A percentile compares a stretch with the other conserved stretches of the same genome.
These are phyloP conservation scores for Syngnathoides biaculeatus DNA, from an alignment of 2,113 vertebrate species.

Conservation along the genomic window DNA sequence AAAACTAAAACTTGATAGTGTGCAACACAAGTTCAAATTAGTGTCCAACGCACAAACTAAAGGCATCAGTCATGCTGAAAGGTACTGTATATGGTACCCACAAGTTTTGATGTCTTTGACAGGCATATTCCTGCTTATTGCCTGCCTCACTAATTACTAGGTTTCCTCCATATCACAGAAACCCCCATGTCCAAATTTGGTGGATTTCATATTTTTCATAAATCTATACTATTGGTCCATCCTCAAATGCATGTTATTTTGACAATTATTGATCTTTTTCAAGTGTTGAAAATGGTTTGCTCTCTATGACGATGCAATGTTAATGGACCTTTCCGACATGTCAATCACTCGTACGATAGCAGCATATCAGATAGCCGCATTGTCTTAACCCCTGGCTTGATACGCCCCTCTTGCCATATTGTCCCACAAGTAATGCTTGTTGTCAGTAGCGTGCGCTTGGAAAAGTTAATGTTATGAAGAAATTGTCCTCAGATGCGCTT, in stretches of 20 bases:
- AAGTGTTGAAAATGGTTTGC: background rate
- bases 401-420: too few relatives aligned
- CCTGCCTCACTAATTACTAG: too few relatives aligned
- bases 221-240: background rate
- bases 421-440: too few relatives aligned
- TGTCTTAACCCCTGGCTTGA: too few relatives aligned
- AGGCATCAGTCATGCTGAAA: background rate
- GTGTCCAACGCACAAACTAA: background rate
- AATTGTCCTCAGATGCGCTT: too few relatives aligned
- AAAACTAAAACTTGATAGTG: background rate
- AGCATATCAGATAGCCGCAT: too few relatives aligned
- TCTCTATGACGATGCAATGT: background rate
- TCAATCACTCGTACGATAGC: too few relatives aligned
- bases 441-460: too few relatives aligned
- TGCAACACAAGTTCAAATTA: background rate
- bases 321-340: too few relatives aligned
- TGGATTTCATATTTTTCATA: background rate
- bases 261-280: background rate
- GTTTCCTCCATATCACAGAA: background rate
- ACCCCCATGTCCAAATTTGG: background rate
- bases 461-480: too few relatives aligned
- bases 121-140: background rate
- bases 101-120: background rate
- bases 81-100: background rate
- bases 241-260: background rate